Evolutionary conservation across 2,113 vertebrate species (phyloP).

Genomic region (Sebastes fasciatus): DNA sequence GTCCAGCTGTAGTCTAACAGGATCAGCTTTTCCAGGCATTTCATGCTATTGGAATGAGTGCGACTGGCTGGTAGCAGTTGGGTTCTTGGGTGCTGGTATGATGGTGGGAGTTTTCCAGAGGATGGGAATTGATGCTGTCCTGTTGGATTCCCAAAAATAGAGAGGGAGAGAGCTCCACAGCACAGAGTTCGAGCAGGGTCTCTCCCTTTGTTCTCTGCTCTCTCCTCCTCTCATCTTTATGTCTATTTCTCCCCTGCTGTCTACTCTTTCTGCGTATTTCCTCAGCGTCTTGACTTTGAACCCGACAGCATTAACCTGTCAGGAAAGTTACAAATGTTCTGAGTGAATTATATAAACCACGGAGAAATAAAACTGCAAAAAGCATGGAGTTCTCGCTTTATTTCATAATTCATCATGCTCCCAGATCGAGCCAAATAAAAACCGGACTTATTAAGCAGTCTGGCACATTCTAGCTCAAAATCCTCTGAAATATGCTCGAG

Average conservation of each 20-base stretch:
- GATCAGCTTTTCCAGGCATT: neutral
- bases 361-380: slow-evolving; percentile 71
- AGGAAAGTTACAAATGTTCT: slow-evolving; percentile 74
- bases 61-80: neutral
- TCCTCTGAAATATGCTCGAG: slow-evolving; percentile 51
- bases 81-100: neutral
- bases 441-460: slow-evolving; percentile 64
- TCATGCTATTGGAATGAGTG: neutral
- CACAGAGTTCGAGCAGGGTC: slow-evolving; percentile 1
- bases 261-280: slow-evolving; percentile 62
- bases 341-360: slow-evolving; percentile 76
- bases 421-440: slow-evolving; percentile 62
- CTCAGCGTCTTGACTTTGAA: slow-evolving; percentile 72
- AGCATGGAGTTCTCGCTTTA: slow-evolving; percentile 58
- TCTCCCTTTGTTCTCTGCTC: slow-evolving; percentile 57
- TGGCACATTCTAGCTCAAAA: slow-evolving; percentile 50
- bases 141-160: neutral
- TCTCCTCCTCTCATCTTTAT: slow-evolving; percentile 65
- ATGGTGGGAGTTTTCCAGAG: neutral
- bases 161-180: neutral
- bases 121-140: neutral
- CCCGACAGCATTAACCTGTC: slow-evolving; percentile 70
- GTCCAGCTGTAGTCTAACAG: neutral
- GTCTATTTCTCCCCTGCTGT: slow-evolving; percentile 65
- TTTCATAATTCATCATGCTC: slow-evolving; percentile 74